These are phyloP conservation scores for Notechis scutatus DNA, from an alignment of 2,113 vertebrate genomes.

Conservation along the genomic window DNA sequence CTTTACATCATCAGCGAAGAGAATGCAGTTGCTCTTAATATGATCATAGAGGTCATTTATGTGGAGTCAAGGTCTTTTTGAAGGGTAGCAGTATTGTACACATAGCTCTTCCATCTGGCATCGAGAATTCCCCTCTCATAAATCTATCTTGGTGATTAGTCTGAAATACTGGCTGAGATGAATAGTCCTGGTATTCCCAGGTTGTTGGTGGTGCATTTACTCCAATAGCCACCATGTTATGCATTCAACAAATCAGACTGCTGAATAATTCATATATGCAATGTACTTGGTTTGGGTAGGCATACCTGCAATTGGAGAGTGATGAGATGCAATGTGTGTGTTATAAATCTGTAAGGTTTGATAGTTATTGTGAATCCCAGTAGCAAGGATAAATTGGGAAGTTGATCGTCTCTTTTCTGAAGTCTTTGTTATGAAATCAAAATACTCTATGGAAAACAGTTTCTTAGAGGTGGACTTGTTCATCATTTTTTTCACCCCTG, in stretches of 20 bases:
- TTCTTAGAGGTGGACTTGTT: neutral
- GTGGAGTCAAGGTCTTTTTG: no score
- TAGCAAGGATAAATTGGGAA: neutral
- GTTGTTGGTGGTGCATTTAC: neutral
- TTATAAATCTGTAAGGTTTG: neutral
- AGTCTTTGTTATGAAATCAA: neutral
- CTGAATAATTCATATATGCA: neutral
- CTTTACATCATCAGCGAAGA: no score
- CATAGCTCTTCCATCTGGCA: neutral
- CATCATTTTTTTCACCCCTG: neutral
- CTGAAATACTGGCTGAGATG: neutral
- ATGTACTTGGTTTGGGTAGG: neutral
- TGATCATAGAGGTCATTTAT: no score
- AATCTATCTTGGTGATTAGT: neutral
- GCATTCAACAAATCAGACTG: neutral
- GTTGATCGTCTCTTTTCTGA: neutral
- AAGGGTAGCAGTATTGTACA: neutral
- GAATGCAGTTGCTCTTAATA: no score
- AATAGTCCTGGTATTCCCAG: neutral
- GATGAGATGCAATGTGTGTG: neutral
- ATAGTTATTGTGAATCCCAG: neutral
- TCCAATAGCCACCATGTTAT: neutral
- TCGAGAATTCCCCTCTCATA: neutral
- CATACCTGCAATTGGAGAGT: neutral
- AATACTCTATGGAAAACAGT: neutral